Percentiles rank a stretch among this genome's conserved stretches.
phyloP scores from a whole-genome alignment of 2,797 vertebrate species.

The Syngnathus rostellatus region DNA sequence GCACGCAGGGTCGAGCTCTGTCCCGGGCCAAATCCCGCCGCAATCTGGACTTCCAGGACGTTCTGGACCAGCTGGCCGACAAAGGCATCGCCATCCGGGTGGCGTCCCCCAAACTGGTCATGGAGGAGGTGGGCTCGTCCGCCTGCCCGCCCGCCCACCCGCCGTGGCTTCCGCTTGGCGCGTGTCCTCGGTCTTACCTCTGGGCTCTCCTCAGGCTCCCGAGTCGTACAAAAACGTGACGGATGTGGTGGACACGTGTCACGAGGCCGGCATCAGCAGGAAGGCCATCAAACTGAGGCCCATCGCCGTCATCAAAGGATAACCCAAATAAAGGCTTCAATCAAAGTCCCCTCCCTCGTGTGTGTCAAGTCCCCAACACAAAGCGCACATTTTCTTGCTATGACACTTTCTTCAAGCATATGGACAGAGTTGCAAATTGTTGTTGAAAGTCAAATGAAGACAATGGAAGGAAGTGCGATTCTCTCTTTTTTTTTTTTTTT shows the following conservation, averaged over 20 bases:
- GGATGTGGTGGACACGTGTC: constrained; percentile 94
- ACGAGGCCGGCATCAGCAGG: constrained; percentile 93
- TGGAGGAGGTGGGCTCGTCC: constrained; percentile 85
- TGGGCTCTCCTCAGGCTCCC: constrained; percentile 73
- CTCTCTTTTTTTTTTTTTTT: not conserved
- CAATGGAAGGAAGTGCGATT: not conserved
- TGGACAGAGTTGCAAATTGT: no score
- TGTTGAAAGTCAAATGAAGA: not conserved
- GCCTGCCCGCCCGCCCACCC: no score
- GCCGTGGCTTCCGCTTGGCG: no score
- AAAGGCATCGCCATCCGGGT: constrained; percentile 94
- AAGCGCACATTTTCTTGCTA: no score
- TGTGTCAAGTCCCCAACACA: no score
- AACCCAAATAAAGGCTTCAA: constrained; percentile 13
- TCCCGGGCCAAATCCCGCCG: constrained; percentile 94
- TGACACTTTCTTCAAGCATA: no score
- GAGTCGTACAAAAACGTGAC: constrained; percentile 98
- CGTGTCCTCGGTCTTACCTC: no score
- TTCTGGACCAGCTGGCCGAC: constrained; percentile 95
- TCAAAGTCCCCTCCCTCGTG: no score
- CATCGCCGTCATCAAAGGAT: constrained; percentile 96
- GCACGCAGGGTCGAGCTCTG: constrained; percentile 83
- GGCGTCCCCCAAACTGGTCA: constrained; percentile 95
- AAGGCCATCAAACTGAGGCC: constrained; percentile 96
- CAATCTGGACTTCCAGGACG: constrained; percentile 97